Base-by-base conservation (phyloP, 1,140 invertebrate genomes). In the Ladona fulva region DNA sequence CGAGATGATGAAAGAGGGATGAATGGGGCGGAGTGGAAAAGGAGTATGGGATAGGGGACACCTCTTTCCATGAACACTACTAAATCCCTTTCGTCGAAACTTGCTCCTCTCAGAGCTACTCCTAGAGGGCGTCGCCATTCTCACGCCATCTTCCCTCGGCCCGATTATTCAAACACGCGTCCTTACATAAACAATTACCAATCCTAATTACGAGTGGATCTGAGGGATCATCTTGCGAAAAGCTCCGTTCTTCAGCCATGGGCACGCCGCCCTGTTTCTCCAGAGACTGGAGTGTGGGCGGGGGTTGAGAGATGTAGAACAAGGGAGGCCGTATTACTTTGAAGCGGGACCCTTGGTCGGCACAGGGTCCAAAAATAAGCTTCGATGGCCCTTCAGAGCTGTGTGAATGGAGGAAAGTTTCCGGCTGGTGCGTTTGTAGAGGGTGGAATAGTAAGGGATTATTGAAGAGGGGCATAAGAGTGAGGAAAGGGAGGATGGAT, bases 161-260 rank as follows among this genome's bases (percentile, higher is more conserved):
- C 3, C 52, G 52, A 66, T 66, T 66, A 66, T 66, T 66, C 52
- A 66, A 66, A 66, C 52, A 66, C 14, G 52, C 52, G 52, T 66
- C 52, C 52, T 66, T 66, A 66, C 52, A 66, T 66, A 66, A 66
- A 66, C 52, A 66, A 66, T 66, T 66, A 66, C 52, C 52, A 66
- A 66, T 66, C 52, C 52, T 66, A 66, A 66, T 66, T 66, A 66
- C 52, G 52, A 66, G 52, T 16, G 52, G 52, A 66, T 66, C 52
- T 12, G 52, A 12, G 52, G 52, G 52, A 66, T 66, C 52, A 66
- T 66, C 52, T 66, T 66, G 52, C 3, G 52, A 66, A 66, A 66
- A 66, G 52, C 52, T 22, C 52, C 52, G 52, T 22, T 66, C 52
- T 66, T 16, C 52, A 66, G 52, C 52, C 52, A 19, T 12, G 16